phyloP scores from a whole-genome alignment of 2,113 vertebrate genomes.

The Piaya cayana region DNA sequence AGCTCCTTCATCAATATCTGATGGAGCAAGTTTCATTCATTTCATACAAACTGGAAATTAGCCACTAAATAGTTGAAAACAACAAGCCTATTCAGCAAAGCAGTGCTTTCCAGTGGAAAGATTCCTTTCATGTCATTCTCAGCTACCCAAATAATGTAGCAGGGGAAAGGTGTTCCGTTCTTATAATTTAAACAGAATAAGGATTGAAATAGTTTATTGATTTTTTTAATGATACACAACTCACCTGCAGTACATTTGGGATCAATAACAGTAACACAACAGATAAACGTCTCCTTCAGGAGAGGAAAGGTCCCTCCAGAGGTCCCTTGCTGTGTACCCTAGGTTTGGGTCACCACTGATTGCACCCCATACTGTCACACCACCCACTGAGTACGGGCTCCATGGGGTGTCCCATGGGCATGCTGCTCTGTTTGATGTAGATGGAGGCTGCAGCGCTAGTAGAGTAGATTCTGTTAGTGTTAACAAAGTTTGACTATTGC shows the following conservation, averaged over 20 bases:
- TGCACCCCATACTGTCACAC: neutral
- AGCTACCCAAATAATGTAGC: neutral
- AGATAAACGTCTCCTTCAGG: neutral
- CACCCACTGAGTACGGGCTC: neutral
- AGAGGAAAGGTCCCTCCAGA: neutral
- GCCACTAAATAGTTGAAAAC: neutral
- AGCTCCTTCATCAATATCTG: neutral
- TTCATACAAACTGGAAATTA: neutral
- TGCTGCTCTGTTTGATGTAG: neutral
- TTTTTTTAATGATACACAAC: neutral
- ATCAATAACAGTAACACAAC: neutral
- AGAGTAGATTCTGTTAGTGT: neutral
- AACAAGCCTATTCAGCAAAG: neutral
- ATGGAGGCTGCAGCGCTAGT: neutral
- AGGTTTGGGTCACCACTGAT: neutral
- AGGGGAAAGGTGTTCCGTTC: neutral
- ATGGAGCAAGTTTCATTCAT: neutral
- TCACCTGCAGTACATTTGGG: neutral
- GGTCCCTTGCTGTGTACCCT: fast-evolving
- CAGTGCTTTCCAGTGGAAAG: neutral
- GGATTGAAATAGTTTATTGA: neutral
- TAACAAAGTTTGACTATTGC: neutral
- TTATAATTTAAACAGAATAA: neutral
- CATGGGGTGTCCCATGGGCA: fast-evolving
- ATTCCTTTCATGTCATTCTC: neutral